Conservation (phyloP, 2,888 invertebrate genomes). For the Hirudinaria manillensis region DNA sequence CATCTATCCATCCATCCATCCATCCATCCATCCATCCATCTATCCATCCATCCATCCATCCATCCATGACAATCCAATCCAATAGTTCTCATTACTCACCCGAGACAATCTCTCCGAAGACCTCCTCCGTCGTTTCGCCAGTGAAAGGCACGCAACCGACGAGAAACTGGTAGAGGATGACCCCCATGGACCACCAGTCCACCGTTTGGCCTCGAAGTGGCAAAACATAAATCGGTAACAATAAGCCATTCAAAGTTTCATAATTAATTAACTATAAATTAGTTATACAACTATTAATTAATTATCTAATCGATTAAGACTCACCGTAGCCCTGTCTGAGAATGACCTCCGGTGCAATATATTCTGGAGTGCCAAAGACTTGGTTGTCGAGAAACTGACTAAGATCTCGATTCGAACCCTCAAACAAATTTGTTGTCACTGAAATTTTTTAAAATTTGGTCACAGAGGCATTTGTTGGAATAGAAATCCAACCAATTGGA, state of each 20-base stretch:
- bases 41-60: too few relatives aligned
- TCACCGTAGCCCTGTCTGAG: conserved; percentile 78
- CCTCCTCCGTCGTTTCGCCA: conserved; percentile 94
- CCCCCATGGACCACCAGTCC: conserved; percentile 99
- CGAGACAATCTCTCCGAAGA: conserved; percentile 96
- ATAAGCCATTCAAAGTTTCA: not conserved
- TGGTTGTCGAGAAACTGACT: conserved; percentile 98
- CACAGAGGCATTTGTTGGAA: not conserved
- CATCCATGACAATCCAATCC: not conserved
- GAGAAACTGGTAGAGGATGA: conserved; percentile 54
- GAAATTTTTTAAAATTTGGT: conserved; percentile 36
- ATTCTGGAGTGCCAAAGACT: conserved; percentile 96
- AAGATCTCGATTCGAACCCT: conserved; percentile 89
- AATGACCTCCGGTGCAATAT: conserved; percentile 98
- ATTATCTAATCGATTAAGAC: conserved; percentile 34
- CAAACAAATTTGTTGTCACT: conserved; percentile 93
- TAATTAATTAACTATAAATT: not conserved
- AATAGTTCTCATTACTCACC: conserved; percentile 58
- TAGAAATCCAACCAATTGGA: too few relatives aligned
- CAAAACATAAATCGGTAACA: not conserved
- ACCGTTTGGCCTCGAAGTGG: conserved; percentile 70
- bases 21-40: not conserved
- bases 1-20: not conserved
- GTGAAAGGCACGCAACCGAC: conserved; percentile 87
- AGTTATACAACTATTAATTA: not conserved